Percentiles rank a stretch among this genome's conserved stretches.
phyloP scores from a whole-genome alignment of 2,888 invertebrate species.

The Globia sparganii region DNA sequence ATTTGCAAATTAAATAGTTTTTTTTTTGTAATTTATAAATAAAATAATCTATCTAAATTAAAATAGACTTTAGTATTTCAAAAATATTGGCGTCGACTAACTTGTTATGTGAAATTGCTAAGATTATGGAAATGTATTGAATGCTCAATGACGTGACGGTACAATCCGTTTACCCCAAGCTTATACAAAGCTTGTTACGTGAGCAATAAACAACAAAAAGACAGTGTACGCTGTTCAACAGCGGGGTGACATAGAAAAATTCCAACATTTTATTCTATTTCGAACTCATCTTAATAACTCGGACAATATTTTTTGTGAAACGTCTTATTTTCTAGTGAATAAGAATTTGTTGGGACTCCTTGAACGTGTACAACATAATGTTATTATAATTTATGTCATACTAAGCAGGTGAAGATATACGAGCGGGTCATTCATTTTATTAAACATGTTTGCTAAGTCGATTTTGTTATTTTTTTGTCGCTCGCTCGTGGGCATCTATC shows the following conservation, averaged over 20 bases:
- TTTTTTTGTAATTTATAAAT: not conserved
- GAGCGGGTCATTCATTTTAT: constrained; percentile 90
- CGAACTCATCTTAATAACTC: constrained; percentile 81
- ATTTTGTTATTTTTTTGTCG: constrained; percentile 90
- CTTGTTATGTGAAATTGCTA: constrained; percentile 9
- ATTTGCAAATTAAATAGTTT: constrained; percentile 23
- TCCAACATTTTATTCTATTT: constrained; percentile 82
- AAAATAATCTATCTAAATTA: not conserved
- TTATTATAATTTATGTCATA: constrained; percentile 90
- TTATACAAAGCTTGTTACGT: constrained; percentile 74
- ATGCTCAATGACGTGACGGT: constrained; percentile 14
- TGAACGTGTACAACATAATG: constrained; percentile 90
- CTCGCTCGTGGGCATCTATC: constrained; percentile 87
- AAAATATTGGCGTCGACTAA: constrained; percentile 6
- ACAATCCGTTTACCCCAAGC: constrained; percentile 42
- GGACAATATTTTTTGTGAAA: constrained; percentile 84
- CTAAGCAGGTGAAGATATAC: constrained; percentile 91
- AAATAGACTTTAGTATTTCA: not conserved
- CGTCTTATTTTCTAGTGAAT: constrained; percentile 88
- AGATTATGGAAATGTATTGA: constrained; percentile 11
- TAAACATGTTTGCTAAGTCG: constrained; percentile 90
- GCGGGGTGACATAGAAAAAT: constrained; percentile 78
- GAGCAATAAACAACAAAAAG: constrained; percentile 75
- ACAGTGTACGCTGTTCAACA: constrained; percentile 73
- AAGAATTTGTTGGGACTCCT: constrained; percentile 89